Base-by-base conservation (phyloP, 2,797 vertebrate species). In the Gallirallus australis region DNA sequence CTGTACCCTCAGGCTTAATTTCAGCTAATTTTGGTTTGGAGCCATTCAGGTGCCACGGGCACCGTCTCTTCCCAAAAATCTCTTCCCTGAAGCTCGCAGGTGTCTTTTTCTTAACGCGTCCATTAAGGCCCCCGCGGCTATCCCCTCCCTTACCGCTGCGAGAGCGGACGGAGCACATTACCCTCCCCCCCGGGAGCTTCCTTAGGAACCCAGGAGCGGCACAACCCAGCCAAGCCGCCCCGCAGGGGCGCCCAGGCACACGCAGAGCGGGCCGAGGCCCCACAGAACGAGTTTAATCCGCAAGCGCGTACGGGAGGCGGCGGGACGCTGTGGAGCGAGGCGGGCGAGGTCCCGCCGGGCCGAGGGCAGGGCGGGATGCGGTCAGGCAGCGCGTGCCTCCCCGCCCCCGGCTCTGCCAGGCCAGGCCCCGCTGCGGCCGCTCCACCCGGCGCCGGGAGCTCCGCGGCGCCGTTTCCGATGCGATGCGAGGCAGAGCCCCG, bases 321-420 rank as follows among this genome's bases (percentile, higher is more conserved):
- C 37, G 4, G 1, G 16, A 4, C 2, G 18, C 0, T 1, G 8
- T 27, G 12, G 11, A 25, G 4, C 0, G 8, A 27, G 35, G 37
- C 15, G 3, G 53, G 7, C 1, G 12, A 12, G 48, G 30, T 1
- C 9, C 80, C 10, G 9, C 8, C 4, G 30, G 45, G 42, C 42
- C 42, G 42, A 10, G 42, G 9, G 42, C 8, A 9, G 42, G 42
- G 42, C 18, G 42, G 42, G 42, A 45, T 19, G 42, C 42, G 42
- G 42, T 10, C 18, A 19, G 42, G 42, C 42, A 45, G 42, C 42
- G 42, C 47, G 47, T 23, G 21, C 47, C 47, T 15, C 45, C 47
- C 47, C 20, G 20, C 47, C 21, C 47, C 10, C 47, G 21, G 47
- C 31, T 15, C 80, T 1, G 50, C n/a, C 31, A 39, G 11, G 47